A percentile compares a stretch with the other conserved stretches of the same genome.
Evolutionary conservation across 2,888 invertebrate genomes (phyloP).

Genomic region (Atethmia centrago): DNA sequence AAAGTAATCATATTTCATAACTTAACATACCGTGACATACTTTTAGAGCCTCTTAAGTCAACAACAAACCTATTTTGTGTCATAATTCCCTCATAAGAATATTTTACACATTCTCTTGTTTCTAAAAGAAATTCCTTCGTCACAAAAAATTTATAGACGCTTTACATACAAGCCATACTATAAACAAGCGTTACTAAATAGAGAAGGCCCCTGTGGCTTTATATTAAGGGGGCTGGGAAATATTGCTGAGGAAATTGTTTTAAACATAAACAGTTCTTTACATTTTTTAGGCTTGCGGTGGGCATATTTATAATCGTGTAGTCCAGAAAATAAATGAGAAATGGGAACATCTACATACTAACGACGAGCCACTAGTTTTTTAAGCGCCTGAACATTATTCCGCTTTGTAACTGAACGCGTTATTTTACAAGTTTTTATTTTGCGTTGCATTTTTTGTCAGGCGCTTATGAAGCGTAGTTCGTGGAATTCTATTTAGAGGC

Average conservation of each 20-base stretch:
- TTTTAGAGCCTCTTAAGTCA: constrained; percentile 46
- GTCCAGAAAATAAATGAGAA: constrained; percentile 46
- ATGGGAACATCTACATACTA: constrained; percentile 32
- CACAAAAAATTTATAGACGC: constrained; percentile 64
- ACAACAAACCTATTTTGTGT: constrained; percentile 41
- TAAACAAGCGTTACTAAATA: constrained; percentile 44
- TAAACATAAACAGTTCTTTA: constrained; percentile 62
- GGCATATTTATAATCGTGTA: constrained; percentile 50
- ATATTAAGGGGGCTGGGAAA: constrained; percentile 65
- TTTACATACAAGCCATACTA: constrained; percentile 48
- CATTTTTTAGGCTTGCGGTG: constrained; percentile 29
- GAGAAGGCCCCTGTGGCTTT: constrained; percentile 53
- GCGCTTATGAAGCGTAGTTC: constrained; percentile 25
- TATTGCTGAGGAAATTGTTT: constrained; percentile 74
- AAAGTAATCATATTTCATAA: constrained; percentile 53
- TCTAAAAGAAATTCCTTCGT: constrained; percentile 63
- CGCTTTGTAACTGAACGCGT: constrained; percentile 7
- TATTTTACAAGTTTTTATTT: constrained; percentile 25
- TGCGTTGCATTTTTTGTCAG: constrained; percentile 35
- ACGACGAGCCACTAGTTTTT: constrained; percentile 24
- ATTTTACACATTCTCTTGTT: constrained; percentile 60
- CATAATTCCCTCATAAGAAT: constrained; percentile 60
- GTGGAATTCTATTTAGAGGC: constrained; percentile 12
- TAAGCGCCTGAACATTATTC: constrained; percentile 35
- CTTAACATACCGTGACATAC: constrained; percentile 31